These are phyloP conservation scores for Gopherus evgoodei DNA, from an alignment of 2,113 vertebrate species.

Conservation along the genomic window DNA sequence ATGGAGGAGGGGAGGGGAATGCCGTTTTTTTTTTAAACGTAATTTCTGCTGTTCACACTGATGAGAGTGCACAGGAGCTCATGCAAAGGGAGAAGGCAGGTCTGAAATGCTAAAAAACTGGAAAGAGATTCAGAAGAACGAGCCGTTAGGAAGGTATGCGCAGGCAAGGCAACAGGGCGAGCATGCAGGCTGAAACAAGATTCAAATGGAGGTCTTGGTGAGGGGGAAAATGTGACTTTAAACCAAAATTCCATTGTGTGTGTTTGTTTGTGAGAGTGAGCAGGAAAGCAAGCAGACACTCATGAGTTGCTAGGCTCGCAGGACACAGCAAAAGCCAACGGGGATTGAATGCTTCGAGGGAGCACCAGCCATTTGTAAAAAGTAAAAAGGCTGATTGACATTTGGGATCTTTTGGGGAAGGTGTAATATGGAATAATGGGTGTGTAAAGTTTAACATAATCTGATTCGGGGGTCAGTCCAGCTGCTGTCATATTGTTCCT, in stretches of 20 bases:
- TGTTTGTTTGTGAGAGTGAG: background rate
- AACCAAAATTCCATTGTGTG: constrained; percentile 30
- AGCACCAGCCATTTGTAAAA: constrained; percentile 32
- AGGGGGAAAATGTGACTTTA: constrained; percentile 13
- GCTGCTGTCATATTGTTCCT: constrained; percentile 13
- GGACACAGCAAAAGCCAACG: constrained; percentile 3
- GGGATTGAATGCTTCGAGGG: constrained; percentile 2
- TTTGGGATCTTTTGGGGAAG: constrained; percentile 10
- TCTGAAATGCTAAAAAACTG: constrained; percentile 50
- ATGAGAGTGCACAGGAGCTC: constrained; percentile 24
- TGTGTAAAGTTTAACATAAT: background rate
- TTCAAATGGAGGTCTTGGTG: constrained; percentile 42
- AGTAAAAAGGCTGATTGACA: constrained; percentile 29
- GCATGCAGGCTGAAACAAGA: constrained; percentile 65
- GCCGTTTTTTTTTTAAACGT: background rate
- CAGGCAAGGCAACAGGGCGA: constrained; percentile 70
- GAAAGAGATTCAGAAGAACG: background rate
- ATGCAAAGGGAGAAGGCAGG: constrained; percentile 54
- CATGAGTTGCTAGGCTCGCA: constrained; percentile 23
- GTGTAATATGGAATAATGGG: background rate
- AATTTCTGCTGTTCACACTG: constrained; percentile 1
- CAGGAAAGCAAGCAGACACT: constrained; percentile 35
- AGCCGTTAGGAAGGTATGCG: constrained; percentile 47
- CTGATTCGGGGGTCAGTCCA: constrained; percentile 22
- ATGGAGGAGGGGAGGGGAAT: constrained; percentile 11